Evolutionary conservation across 2,888 invertebrate genomes (phyloP), one percentile per base, ranked within the genome.

Genomic region (Zhuqinia jingwanae): DNA sequence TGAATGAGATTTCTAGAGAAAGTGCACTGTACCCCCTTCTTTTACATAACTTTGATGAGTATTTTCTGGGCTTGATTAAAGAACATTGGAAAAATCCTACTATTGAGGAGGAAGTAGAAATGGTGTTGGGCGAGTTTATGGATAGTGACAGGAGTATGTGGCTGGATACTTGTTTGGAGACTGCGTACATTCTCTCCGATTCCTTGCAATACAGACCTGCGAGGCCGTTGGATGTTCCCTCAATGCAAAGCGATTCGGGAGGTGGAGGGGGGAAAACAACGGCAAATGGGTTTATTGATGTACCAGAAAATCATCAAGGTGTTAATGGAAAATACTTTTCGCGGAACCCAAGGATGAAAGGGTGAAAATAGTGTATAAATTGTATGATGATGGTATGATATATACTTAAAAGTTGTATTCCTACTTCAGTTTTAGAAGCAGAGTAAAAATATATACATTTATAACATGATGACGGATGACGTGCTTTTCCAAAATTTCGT

Each of bases 131-230:
- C n/a, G 85, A 85, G 22, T 85, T 85, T 36, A 2, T 60, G 17
- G 85, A 85, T 53, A 30, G 45, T 8, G 85, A 85, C 22, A 58
- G 85, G 22, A 30, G 25, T 10, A 13, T 10, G 22, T 85, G 85
- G 85, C 20, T 85, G 30, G 78, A 85, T 42, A 79, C 85, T 0
- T 85, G 85, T n/a, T 20, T 85, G 75, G 85, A 85, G 17, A 79
- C 85, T 0, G 25, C 79, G 10, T 85, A 79, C 53, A 85, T 85
- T 10, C 27, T 60, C 10, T n/a, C 78, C n/a, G 50, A 73, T 15
- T 22, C 70, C 11, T 25, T 85, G 36, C 27, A 42, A 6, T 73
- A 73, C 10, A 15, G 85, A 58, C 45, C 78, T 2, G n/a, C 75
- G 8, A 58, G 85, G 50, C 85, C 85, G 15, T n/a, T 85, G 15